Base-by-base conservation (phyloP, 37 sponge, comb jelly and placozoan species). In the Tethya wilhelma region DNA sequence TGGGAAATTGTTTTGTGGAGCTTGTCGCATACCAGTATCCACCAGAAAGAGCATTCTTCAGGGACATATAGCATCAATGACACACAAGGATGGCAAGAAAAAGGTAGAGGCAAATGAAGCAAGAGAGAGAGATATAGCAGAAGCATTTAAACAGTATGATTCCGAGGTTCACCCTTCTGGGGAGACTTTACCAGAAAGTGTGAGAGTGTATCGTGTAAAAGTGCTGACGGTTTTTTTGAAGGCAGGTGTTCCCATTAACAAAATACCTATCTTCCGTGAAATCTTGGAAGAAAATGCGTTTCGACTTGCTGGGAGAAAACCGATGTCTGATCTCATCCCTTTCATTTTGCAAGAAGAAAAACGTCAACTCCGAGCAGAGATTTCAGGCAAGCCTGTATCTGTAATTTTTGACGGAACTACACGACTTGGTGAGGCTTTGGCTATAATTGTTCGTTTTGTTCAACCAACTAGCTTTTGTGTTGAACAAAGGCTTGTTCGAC, bases 191-290 rank as follows among this genome's bases (percentile, higher is more conserved):
- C 71, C 81, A 19, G 55, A 67, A 19, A 29, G 25, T 41, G 56
- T 44, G 22, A 60, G 58, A 11, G 59, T 80, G 40, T 69, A 56
- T 38, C 69, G 71, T 7, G 59, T 69, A 14, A 80, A 80, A 55
- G 81, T 80, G 17, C 57, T 69, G 17, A 67, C 3, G 28, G 22
- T 71, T 6, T 80, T 80, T 39, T 56, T 80, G n/a, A 26, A 11
- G 11, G 81, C 81, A 34, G 81, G 81, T 39, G 81, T 69, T 38
- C 81, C 81, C 20, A 38, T 80, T 22, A 80, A 26, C 38, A 69
- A 78, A 37, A 7, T 64, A 29, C 11, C 29, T 17, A 17, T 22
- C 53, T 78, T 78, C 31, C 12, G 71, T 31, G 38, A 44, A 2
- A 20, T 69, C 9, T 44, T 80, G 46, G 71, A 80, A 40, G 69